phyloP scores from a whole-genome alignment of 2,113 vertebrate species.

The Archilochus colubris region DNA sequence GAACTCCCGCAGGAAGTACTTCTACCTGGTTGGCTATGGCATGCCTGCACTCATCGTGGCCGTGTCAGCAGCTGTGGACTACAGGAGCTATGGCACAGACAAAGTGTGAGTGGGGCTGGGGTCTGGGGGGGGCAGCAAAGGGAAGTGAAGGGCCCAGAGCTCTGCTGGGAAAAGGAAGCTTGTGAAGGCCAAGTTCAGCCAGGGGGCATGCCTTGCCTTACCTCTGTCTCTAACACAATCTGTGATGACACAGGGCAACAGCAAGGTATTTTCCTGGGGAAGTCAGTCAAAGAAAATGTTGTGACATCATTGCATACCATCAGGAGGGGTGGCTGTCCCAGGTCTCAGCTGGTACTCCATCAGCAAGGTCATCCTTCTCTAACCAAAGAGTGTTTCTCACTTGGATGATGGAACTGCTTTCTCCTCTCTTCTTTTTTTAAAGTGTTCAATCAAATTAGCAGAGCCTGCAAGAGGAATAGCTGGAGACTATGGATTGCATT shows the following conservation, averaged over 20 bases:
- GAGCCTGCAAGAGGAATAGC: neutral
- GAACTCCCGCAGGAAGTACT: slow-evolving; percentile 92
- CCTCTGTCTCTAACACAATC: neutral
- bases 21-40: slow-evolving; percentile 95
- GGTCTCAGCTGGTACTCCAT: neutral
- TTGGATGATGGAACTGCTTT: neutral
- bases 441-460: neutral
- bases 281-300: neutral
- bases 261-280: neutral
- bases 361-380: neutral
- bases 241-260: neutral
- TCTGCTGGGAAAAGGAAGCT: neutral
- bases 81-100: slow-evolving; percentile 94
- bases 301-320: neutral
- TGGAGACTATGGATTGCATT: neutral
- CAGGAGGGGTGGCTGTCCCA: neutral
- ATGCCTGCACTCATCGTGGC: slow-evolving; percentile 94
- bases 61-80: slow-evolving; percentile 93
- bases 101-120: slow-evolving; percentile 86
- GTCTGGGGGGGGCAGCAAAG: neutral
- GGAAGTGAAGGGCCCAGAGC: neutral
- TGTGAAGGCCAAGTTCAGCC: neutral
- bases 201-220: neutral
- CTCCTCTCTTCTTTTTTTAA: neutral
- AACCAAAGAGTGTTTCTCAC: neutral